Evolutionary conservation across 2,888 invertebrate genomes (phyloP), one percentile per base, ranked within the genome.

Genomic region (Cremastobaeus sp.): DNA sequence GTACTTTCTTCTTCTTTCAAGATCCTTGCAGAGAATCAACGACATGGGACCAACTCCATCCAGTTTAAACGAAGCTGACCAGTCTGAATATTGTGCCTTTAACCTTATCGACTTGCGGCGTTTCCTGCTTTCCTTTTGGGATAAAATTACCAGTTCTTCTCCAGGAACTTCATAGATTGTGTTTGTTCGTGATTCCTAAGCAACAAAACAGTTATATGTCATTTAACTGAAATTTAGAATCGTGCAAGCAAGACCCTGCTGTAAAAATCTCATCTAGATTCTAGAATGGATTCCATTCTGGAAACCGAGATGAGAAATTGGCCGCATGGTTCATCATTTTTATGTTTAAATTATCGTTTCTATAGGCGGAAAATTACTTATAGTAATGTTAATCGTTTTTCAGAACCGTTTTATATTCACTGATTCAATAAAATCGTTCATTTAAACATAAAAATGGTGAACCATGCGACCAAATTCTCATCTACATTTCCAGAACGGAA

Each of bases 11-110:
- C 92, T 90, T 0, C 95, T 87, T 86, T 94, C 94, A 12, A 91
- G 90, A 85, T 93, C 93, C 77, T 92, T 90, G 79, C 92, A 93
- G 20, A 93, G 91, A 5, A 95, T 91, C 43, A 95, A 90, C 2
- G 95, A 95, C 70, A 93, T 93, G 65, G 93, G 93, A 45, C 93
- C 93, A 45, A 93, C 92, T 5, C 93, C 92, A 79, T 94, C 93
- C 76, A 91, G 83, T 8, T 90, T 90, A 80, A 91, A 91, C 28
- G 92, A 90, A 39, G 91, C 89, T 0, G 92, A 92, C 92, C 92
- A 92, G 74, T 91, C 90, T 0, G 92, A 92, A 76, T 91, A 91
- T 83, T 92, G 91, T 1, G 91, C 91, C 74, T 90, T 86, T 76
- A 91, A 82, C 79, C 91, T 88, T 54, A 90, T 83, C 57, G 89